Evolutionary conservation across 2,113 vertebrate genomes (phyloP).

Genomic region (Protobothrops mucrosquamatus): DNA sequence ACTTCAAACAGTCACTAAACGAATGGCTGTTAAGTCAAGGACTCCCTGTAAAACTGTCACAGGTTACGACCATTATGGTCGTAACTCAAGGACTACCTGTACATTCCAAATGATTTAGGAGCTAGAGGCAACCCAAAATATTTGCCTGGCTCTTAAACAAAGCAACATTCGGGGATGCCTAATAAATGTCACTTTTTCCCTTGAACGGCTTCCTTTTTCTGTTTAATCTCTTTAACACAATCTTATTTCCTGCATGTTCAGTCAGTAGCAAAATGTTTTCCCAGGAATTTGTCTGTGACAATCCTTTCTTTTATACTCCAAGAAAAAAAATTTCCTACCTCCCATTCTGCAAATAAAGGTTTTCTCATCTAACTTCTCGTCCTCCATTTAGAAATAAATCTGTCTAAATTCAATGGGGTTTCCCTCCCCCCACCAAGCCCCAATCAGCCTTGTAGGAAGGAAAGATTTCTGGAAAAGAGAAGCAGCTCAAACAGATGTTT

Average conservation of each 20-base stretch:
- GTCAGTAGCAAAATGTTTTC: not conserved
- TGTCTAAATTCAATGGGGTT: constrained; percentile 7
- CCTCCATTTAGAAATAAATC: constrained; percentile 13
- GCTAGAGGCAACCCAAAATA: not conserved
- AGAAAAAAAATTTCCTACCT: not conserved
- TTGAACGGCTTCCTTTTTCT: not conserved
- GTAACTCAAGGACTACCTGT: not conserved
- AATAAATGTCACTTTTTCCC: not conserved
- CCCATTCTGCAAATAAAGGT: constrained; percentile 21
- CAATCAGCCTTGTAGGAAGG: constrained; percentile 44
- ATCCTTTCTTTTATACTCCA: not conserved
- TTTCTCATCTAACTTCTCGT: constrained; percentile 36
- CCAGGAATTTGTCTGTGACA: not conserved
- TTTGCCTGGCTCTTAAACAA: not conserved
- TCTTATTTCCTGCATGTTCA: not conserved
- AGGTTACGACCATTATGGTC: too few relatives aligned
- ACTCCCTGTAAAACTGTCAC: not conserved
- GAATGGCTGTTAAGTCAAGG: not conserved
- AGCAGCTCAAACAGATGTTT: constrained; percentile 47
- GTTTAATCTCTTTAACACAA: not conserved
- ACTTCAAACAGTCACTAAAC: not conserved
- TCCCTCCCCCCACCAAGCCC: not conserved
- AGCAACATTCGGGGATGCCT: not conserved
- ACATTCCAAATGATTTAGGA: not conserved
- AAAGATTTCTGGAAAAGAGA: constrained; percentile 51